Evolutionary conservation across 92 coral and sea anemone species (phyloP).

Genomic region (Muricea muricata): DNA sequence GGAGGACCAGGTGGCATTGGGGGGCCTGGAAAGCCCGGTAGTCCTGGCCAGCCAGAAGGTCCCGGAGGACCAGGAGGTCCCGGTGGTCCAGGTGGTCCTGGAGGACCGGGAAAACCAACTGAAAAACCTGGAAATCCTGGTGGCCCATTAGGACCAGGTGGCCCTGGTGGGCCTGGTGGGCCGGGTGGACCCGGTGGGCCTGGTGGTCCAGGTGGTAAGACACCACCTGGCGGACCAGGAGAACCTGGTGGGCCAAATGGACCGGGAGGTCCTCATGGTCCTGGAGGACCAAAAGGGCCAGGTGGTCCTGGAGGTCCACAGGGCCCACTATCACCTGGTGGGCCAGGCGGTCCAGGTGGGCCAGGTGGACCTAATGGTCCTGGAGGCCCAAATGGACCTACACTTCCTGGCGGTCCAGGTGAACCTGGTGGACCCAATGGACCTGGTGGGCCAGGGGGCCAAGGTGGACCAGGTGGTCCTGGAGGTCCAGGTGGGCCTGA

Average conservation of each 20-base stretch:
- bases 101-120: slow-evolving; percentile 57
- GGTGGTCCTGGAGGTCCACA: slow-evolving; percentile 67
- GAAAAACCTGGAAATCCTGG: slow-evolving; percentile 72
- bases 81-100: slow-evolving; percentile 42
- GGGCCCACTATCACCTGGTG: too few relatives aligned
- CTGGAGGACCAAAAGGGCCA: slow-evolving; percentile 75
- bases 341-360: slow-evolving; percentile 69
- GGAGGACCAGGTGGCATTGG: neutral
- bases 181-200: slow-evolving; percentile 83
- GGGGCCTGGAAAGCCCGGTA: neutral
- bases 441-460: too few relatives aligned
- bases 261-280: slow-evolving; percentile 51
- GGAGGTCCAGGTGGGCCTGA: slow-evolving; percentile 39
- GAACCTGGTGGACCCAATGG: slow-evolving; percentile 75
- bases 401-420: slow-evolving; percentile 68
- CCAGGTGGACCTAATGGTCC: slow-evolving; percentile 72
- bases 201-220: slow-evolving; percentile 79
- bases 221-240: slow-evolving; percentile 63
- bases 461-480: slow-evolving; percentile 11
- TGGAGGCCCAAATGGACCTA: slow-evolving; percentile 78
- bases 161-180: slow-evolving; percentile 70
- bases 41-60: neutral
- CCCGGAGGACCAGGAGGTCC: slow-evolving; percentile 44
- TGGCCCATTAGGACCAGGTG: slow-evolving; percentile 61
- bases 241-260: slow-evolving; percentile 35